Percentiles rank a stretch among this genome's conserved stretches.
Conservation (phyloP, 2,888 invertebrate genomes). For the Epistrophe eligans region DNA sequence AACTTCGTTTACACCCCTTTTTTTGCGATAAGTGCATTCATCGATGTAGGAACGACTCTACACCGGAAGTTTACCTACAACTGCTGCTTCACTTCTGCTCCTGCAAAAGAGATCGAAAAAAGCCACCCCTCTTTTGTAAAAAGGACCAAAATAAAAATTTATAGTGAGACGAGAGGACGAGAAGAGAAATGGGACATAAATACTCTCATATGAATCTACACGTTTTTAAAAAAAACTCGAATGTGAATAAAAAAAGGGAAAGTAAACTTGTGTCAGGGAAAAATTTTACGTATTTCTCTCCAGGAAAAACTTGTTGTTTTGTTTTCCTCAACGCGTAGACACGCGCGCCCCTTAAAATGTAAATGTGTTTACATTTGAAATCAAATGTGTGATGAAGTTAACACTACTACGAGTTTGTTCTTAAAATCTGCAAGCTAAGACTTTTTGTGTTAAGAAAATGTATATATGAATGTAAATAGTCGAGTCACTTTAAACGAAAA, state of each 20-base stretch:
- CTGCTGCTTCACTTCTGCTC: conserved; percentile 51
- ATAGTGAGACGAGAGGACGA: conserved; percentile 50
- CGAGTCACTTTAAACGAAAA: too few relatives aligned
- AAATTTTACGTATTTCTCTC: conserved; percentile 39
- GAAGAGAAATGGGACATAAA: conserved; percentile 60
- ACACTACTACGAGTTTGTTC: conserved; percentile 1
- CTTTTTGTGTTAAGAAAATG: too few relatives aligned
- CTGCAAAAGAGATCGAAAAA: conserved; percentile 66
- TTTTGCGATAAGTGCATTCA: conserved; percentile 74
- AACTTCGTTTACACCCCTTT: conserved; percentile 78
- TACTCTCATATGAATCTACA: conserved; percentile 41
- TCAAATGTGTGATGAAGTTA: conserved; percentile 29
- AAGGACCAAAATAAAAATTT: conserved; percentile 68
- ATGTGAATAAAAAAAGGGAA: conserved; percentile 44
- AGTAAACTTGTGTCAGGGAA: conserved; percentile 64
- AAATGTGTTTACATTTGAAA: conserved; percentile 16
- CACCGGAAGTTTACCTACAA: conserved; percentile 73
- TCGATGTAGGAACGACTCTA: conserved; percentile 63
- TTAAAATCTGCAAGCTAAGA: background rate
- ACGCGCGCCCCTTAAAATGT: conserved; percentile 43
- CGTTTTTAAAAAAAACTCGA: conserved; percentile 43
- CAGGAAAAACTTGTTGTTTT: conserved; percentile 66
- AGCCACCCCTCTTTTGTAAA: conserved; percentile 75
- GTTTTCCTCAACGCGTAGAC: conserved; percentile 25
- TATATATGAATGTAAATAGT: too few relatives aligned